Evolutionary conservation across 1,140 invertebrate genomes (phyloP), one percentile per base, ranked within the genome.

Genomic region (Periplaneta americana): DNA sequence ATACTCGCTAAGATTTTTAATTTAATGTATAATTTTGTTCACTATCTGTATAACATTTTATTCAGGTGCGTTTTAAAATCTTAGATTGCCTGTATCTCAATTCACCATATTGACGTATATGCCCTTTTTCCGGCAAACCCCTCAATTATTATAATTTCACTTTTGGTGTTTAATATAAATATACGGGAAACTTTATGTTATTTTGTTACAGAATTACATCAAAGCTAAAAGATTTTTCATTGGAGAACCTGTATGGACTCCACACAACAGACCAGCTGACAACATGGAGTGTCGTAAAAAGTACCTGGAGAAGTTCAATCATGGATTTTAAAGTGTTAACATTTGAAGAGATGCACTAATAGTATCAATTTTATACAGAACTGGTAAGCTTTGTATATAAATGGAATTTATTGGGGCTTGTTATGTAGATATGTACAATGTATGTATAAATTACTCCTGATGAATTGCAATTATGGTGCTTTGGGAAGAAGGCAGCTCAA

Each of bases 211-310:
- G 95, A 96, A 98, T 88, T 98, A 92, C 85, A 95, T 98, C 31
- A 93, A 93, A 86, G 96, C 94, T 0, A 95, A 94, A 84, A 90
- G 97, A 82, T 95, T 96, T 84, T 99, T 99, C 88, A 90, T 97
- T 84, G 97, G 97, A 28, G 96, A 97, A 86, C 98, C 98, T 13
- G 92, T 98, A 13, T 99, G 98, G 98, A 91, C 94, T 1, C 93
- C 98, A 0, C 91, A 97, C 85, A 98, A 98, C 87, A 90, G 97
- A 82, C 97, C 97, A 6, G 94, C 93, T 18, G 97, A 98, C 86
- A 89, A 96, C n/a, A 94, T 97, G 94, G 91, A 92, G 4, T 94
- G 93, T 82, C 90, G 96, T 22, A 89, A 93, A 85, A 85, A 91
- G 8, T 98, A 97, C 86, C 85, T 97, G 1, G 83, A 93, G 34